Conservation (phyloP, 2,888 invertebrate genomes). For the Eupithecia exiguata region DNA sequence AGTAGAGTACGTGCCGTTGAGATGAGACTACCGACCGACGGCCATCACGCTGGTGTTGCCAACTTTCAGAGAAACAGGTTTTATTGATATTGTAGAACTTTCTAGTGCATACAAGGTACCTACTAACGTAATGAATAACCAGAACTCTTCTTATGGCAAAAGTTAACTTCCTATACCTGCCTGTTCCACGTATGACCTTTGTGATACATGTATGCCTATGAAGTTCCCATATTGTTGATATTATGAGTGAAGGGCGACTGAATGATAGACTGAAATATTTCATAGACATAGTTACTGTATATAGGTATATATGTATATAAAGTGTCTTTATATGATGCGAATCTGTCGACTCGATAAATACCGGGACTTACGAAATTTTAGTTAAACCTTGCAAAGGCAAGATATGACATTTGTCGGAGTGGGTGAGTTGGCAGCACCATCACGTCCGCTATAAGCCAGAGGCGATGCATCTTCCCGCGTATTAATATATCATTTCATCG, state of each 20-base stretch:
- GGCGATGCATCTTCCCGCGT: constrained; percentile 60
- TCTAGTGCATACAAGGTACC: background rate
- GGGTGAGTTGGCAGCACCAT: constrained; percentile 4
- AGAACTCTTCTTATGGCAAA: no score
- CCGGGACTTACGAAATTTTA: background rate
- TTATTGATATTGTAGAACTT: background rate
- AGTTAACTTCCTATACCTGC: no score
- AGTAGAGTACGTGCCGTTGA: background rate
- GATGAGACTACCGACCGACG: background rate
- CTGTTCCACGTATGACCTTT: background rate
- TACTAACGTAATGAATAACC: background rate
- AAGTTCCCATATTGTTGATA: background rate
- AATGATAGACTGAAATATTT: background rate
- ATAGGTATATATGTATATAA: no score
- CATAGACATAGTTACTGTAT: no score
- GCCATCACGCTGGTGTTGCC: background rate
- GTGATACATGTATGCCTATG: background rate
- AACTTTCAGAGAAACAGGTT: background rate
- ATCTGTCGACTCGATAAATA: background rate
- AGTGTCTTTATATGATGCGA: no score
- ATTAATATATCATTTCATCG: constrained; percentile 77
- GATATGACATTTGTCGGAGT: background rate
- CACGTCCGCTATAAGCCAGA: constrained; percentile 4
- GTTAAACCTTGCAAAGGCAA: background rate
- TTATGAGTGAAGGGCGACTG: background rate